Evolutionary conservation across 2,797 vertebrate genomes (phyloP), one percentile per base, ranked within the genome.

Genomic region (Diceros bicornis): DNA sequence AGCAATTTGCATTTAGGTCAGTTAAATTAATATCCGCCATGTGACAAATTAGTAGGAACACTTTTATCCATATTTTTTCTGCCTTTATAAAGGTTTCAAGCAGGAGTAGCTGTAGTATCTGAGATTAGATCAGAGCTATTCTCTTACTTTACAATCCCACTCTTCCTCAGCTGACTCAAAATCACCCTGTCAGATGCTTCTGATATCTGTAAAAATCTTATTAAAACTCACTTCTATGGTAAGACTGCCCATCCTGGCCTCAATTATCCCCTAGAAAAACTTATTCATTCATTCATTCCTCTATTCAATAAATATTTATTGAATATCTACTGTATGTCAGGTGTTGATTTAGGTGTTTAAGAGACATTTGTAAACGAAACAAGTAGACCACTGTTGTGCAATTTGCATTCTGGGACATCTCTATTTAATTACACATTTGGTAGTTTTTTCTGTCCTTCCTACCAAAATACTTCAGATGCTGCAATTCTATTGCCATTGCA

Each of bases 301-400:
- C 50, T 27, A 71, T 57, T 96, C 91, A 68, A 52, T 27, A 96
- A 94, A n/a, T 47, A 74, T 16, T 79, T 83, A 77, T 50, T 37
- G 20, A 94, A 14, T 25, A 34, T 69, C 20, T 59, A 71, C 11
- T 79, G 0, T 25, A 47, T 57, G 8, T 21, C 32, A 74, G 16
- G 3, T 66, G 10, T 2, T 55, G 10, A 62, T 64, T 81, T 62
- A 96, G 37, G 7, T 7, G 87, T 32, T 92, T 72, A 64, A 37
- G 50, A 55, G 44, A 50, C 6, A 74, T 18, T 71, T 81, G 7
- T 41, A 50, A 87, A 55, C 64, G 14, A 84, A 69, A 57, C 2
- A 44, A 8, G 10, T 16, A 64, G 8, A 44, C 79, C 18, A 6
- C 29, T 64, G 13, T 47, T 77, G 10, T 55, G 2, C 1, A 71